Evolutionary conservation across 2,797 vertebrate species (phyloP).

Genomic region (Cheirogaleus major): DNA sequence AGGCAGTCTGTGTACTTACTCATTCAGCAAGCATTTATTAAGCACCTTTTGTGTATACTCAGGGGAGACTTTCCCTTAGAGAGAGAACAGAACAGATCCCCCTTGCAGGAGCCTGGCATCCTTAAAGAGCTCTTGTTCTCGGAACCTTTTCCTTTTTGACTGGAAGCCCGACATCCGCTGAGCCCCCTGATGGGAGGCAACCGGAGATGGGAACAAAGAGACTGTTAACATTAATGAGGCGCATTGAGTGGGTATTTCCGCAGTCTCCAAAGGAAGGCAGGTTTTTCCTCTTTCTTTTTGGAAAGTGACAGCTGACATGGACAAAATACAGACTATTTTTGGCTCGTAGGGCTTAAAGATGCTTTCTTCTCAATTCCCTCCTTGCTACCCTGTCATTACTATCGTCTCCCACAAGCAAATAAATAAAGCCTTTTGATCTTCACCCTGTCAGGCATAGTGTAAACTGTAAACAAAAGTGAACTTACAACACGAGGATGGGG

Average conservation of each 20-base stretch:
- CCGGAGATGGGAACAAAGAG: slow-evolving; percentile 72
- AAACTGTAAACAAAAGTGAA: slow-evolving; percentile 75
- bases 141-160: slow-evolving; percentile 67
- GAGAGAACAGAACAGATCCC: slow-evolving; percentile 6
- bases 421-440: slow-evolving; percentile 72
- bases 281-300: slow-evolving; percentile 69
- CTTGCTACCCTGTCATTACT: slow-evolving; percentile 53
- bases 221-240: slow-evolving; percentile 64
- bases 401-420: slow-evolving; percentile 41
- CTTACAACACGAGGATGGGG: slow-evolving; percentile 31
- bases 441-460: slow-evolving; percentile 41
- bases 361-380: slow-evolving; percentile 56
- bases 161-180: slow-evolving; percentile 62
- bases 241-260: slow-evolving; percentile 44
- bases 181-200: slow-evolving; percentile 55
- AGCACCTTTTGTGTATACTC: slow-evolving; percentile 60
- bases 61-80: slow-evolving; percentile 30
- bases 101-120: slow-evolving; percentile 33
- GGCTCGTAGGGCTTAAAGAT: slow-evolving; percentile 57
- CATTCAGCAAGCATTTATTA: slow-evolving; percentile 54
- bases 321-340: slow-evolving; percentile 68
- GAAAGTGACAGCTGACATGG: slow-evolving; percentile 70
- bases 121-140: slow-evolving; percentile 63
- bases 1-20: slow-evolving; percentile 11
- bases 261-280: slow-evolving; percentile 60